These are phyloP conservation scores for Mus pahari DNA, from an alignment of 2,113 vertebrate genomes.

Conservation along the genomic window DNA sequence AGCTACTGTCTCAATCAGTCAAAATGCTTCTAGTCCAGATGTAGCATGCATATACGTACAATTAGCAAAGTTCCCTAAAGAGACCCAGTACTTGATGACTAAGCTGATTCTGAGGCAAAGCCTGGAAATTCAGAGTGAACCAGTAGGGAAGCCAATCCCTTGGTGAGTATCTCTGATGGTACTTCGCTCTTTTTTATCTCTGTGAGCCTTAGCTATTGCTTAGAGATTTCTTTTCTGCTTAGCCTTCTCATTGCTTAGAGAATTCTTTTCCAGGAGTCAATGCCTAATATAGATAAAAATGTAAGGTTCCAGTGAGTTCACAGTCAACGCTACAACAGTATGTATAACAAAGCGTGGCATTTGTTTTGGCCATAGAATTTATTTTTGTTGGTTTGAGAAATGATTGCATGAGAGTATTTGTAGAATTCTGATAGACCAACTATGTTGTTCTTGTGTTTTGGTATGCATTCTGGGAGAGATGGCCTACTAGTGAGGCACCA, in stretches of 20 bases:
- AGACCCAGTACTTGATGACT: background rate
- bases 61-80: background rate
- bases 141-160: background rate
- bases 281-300: background rate
- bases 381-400: conserved; percentile 21
- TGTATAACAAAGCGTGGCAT: background rate
- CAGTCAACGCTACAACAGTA: background rate
- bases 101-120: background rate
- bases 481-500: background rate
- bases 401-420: background rate
- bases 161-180: background rate
- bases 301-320: background rate
- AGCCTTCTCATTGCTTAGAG: background rate
- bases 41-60: background rate
- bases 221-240: background rate
- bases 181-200: background rate
- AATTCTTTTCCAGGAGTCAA: background rate
- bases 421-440: background rate
- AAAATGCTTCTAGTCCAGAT: background rate
- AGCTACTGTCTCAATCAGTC: background rate
- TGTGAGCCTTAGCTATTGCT: background rate
- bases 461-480: background rate
- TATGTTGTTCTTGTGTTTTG: background rate
- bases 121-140: background rate
- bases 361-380: conserved; percentile 15